Percentiles rank a stretch among this genome's conserved stretches.
Evolutionary conservation across 2,113 vertebrate species (phyloP).

Genomic region (Mustelus asterias): DNA sequence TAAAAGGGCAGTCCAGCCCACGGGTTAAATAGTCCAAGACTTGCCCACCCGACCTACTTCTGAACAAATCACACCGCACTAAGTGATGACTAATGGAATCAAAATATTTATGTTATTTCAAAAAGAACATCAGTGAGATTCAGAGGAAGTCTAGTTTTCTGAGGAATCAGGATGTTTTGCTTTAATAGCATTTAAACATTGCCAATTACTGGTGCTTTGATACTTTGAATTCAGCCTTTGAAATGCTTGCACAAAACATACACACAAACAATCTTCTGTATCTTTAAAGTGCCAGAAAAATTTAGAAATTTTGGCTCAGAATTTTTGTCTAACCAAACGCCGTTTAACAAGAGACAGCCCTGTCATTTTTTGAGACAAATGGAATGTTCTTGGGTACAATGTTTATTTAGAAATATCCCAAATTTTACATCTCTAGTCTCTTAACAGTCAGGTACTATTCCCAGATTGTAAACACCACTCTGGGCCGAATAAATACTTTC

Average conservation of each 20-base stretch:
- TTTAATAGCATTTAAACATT: not conserved
- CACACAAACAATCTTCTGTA: not conserved
- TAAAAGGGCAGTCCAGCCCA: not conserved
- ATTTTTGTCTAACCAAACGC: conserved; percentile 1
- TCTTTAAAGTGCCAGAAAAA: not conserved
- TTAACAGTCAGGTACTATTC: not conserved
- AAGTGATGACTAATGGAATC: not conserved
- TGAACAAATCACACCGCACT: not conserved
- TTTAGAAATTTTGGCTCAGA: not conserved
- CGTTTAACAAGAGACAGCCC: conserved; percentile 1
- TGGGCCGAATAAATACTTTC: not conserved
- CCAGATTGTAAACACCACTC: not conserved
- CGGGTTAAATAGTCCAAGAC: not conserved
- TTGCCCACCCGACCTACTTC: not conserved
- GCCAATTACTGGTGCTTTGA: conserved; percentile 7
- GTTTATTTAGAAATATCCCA: conserved; percentile 19
- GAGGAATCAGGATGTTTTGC: conserved; percentile 7
- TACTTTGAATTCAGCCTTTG: not conserved
- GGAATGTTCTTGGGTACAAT: not conserved
- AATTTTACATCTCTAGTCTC: not conserved
- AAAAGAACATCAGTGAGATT: not conserved
- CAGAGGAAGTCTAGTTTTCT: not conserved
- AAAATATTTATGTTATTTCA: conserved; percentile 10
- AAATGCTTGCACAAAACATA: not conserved
- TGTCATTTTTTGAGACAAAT: conserved; percentile 23